phyloP scores from a whole-genome alignment of 2,113 vertebrate species.

The Morone chrysops region DNA sequence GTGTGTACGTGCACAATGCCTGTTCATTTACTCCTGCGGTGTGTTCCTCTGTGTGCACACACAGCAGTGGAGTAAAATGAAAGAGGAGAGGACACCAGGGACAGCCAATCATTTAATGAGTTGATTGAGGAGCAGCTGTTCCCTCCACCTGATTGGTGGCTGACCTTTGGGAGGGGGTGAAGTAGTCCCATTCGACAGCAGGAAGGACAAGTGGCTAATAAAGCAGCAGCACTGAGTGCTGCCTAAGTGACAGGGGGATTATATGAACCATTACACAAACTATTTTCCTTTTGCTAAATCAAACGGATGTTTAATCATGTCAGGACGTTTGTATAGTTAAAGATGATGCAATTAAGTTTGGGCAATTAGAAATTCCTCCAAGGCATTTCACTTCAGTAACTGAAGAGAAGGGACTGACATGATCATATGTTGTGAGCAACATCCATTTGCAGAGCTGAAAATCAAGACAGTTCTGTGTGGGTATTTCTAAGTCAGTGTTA shows the following conservation, averaged over 20 bases:
- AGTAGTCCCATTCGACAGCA: conserved; percentile 49
- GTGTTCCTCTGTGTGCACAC: conserved; percentile 18
- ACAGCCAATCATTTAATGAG: conserved; percentile 74
- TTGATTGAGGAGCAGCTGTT: conserved; percentile 64
- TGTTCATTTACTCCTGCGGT: conserved; percentile 24
- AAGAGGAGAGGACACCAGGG: conserved; percentile 35
- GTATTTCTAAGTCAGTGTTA: conserved; percentile 1
- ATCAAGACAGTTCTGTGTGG: conserved; percentile 8
- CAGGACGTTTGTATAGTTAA: conserved; percentile 49
- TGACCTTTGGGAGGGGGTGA: conserved; percentile 65
- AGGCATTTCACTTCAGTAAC: conserved; percentile 54
- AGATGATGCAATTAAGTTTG: conserved; percentile 65
- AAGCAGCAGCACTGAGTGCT: conserved; percentile 44
- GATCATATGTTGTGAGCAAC: conserved; percentile 38
- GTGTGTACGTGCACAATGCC: not conserved
- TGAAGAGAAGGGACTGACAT: conserved; percentile 44
- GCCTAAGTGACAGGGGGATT: conserved; percentile 53
- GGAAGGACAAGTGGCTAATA: conserved; percentile 59
- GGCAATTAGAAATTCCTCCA: conserved; percentile 60
- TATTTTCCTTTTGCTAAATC: conserved; percentile 59
- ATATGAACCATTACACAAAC: conserved; percentile 63
- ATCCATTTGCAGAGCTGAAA: conserved; percentile 37
- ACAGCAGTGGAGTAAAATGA: conserved; percentile 38
- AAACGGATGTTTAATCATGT: conserved; percentile 62
- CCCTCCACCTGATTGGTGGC: conserved; percentile 55